Percentiles rank a stretch among this genome's conserved stretches.
Evolutionary conservation across 30 jellyfish, hydroid and myxozoan genomes (phyloP).

Genomic region (Phacellophora camtschatica): DNA sequence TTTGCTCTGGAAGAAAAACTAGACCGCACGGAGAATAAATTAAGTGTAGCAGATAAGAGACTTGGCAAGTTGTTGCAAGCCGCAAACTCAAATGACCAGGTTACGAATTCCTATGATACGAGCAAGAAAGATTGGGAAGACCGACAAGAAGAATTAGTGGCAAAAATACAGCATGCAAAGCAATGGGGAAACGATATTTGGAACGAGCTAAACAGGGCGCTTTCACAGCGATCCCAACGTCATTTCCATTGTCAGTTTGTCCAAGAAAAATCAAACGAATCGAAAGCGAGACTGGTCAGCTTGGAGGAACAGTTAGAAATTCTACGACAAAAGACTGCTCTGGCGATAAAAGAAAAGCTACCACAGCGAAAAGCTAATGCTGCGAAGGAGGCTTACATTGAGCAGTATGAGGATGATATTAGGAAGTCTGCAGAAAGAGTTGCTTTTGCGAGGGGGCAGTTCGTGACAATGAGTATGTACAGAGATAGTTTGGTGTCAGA

Average conservation of each 20-base stretch:
- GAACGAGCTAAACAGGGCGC: conserved; percentile 4
- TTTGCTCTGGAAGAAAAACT: background rate
- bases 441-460: conserved; percentile 50
- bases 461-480: conserved; percentile 30
- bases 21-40: conserved; percentile 16
- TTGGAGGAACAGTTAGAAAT: conserved; percentile 19
- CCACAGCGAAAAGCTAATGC: background rate
- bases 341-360: background rate
- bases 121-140: background rate
- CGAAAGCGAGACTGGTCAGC: background rate
- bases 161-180: conserved; percentile 24
- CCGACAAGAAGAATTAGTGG: background rate
- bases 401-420: conserved; percentile 53
- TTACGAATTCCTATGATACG: background rate
- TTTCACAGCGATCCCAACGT: conserved; percentile 15
- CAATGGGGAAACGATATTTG: background rate
- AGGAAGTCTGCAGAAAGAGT: conserved; percentile 17
- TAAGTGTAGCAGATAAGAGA: conserved; percentile 13
- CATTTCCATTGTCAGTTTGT: conserved; percentile 12
- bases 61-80: background rate
- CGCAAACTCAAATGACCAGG: background rate
- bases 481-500: conserved; percentile 55
- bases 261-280: background rate
- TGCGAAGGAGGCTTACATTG: conserved; percentile 25
- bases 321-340: conserved; percentile 29